A percentile compares a stretch with the other conserved stretches of the same genome.
Conservation (phyloP, 92 coral and sea anemone species). For the Palythoa caribaeorum region DNA sequence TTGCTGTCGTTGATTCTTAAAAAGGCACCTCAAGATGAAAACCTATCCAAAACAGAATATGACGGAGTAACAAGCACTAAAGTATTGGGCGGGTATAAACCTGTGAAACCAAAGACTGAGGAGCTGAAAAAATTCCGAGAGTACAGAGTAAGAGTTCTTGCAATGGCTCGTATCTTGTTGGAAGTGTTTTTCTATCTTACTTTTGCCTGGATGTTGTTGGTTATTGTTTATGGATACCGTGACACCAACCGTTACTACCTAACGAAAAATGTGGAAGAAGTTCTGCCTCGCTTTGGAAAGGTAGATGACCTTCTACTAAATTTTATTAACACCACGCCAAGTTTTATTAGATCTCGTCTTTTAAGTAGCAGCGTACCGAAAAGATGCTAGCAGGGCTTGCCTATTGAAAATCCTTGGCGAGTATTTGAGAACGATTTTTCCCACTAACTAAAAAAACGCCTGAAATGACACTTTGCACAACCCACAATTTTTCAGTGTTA, state of each 20-base stretch:
- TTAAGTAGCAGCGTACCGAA: no score
- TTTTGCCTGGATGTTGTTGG: conserved; percentile 89
- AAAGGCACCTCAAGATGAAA: conserved; percentile 92
- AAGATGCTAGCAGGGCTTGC: no score
- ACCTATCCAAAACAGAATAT: conserved; percentile 31
- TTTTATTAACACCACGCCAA: background rate
- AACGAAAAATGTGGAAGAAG: conserved; percentile 74
- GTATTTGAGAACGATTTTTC: no score
- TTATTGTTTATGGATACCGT: conserved; percentile 82
- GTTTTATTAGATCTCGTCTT: background rate
- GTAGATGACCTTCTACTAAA: conserved; percentile 15
- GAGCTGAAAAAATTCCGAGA: conserved; percentile 77
- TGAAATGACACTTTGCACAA: no score
- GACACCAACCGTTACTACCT: conserved; percentile 76
- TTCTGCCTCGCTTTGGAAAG: conserved; percentile 75
- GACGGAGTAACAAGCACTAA: conserved; percentile 44
- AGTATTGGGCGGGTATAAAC: conserved; percentile 58
- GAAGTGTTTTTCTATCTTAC: conserved; percentile 79
- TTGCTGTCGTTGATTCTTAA: conserved; percentile 82
- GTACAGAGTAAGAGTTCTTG: conserved; percentile 81
- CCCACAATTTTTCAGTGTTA: no score
- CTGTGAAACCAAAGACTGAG: conserved; percentile 67
- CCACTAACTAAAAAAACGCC: no score
- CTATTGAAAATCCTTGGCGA: no score
- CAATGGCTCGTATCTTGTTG: conserved; percentile 79